Evolutionary conservation across 2,888 invertebrate species (phyloP).

Genomic region (Busseola fusca): DNA sequence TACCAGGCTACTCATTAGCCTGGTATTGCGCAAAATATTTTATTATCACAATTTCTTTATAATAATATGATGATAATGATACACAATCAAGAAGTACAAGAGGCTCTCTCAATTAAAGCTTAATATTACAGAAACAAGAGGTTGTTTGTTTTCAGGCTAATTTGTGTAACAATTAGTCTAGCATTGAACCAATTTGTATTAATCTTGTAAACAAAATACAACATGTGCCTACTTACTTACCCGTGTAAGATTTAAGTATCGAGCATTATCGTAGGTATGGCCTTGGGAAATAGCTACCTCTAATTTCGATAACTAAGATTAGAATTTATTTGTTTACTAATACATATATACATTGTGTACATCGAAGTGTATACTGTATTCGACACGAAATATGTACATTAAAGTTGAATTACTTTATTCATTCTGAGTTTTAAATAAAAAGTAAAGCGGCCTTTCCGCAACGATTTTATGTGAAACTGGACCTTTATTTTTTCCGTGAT

Average conservation of each 20-base stretch:
- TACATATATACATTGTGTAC: neutral
- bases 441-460: neutral
- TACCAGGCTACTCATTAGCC: too few relatives aligned
- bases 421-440: neutral
- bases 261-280: conserved; percentile 5
- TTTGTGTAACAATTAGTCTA: conserved; percentile 24
- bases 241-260: conserved; percentile 14
- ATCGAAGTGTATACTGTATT: neutral
- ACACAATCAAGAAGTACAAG: conserved; percentile 34
- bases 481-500: neutral
- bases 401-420: neutral
- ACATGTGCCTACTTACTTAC: conserved; percentile 2
- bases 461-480: neutral
- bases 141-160: conserved; percentile 20
- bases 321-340: conserved; percentile 20
- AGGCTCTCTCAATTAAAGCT: conserved; percentile 26
- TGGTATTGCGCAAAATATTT: conserved; percentile 13
- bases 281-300: conserved; percentile 14
- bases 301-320: conserved; percentile 24
- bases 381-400: neutral
- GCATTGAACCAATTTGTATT: conserved; percentile 4
- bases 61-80: conserved; percentile 26
- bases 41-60: conserved; percentile 33
- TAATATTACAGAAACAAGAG: conserved; percentile 13
- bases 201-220: conserved; percentile 9